These are phyloP conservation scores for Tipula helvola DNA, from an alignment of 2,888 invertebrate genomes.

Conservation along the genomic window DNA sequence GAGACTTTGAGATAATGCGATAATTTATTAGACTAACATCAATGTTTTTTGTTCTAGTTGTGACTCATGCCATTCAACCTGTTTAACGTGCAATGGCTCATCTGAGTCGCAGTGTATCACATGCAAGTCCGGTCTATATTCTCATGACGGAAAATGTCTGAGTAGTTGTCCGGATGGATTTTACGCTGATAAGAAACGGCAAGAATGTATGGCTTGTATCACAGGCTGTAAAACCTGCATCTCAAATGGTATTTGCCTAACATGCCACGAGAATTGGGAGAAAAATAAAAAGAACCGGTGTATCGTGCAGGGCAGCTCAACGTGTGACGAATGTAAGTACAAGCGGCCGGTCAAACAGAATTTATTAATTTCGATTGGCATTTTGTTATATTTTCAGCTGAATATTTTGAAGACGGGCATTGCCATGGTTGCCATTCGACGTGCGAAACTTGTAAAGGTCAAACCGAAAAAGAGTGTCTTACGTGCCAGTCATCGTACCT, in stretches of 20 bases:
- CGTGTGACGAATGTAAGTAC: slow-evolving; percentile 51
- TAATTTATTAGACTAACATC: slow-evolving; percentile 10
- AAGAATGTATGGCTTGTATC: slow-evolving; percentile 66
- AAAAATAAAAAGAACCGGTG: slow-evolving; percentile 65
- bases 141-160: slow-evolving; percentile 54
- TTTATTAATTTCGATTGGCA: not conserved
- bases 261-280: slow-evolving; percentile 62
- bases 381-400: slow-evolving; percentile 38
- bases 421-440: slow-evolving; percentile 66
- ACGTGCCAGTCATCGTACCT: slow-evolving; percentile 62
- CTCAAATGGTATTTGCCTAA: slow-evolving; percentile 55
- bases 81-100: slow-evolving; percentile 69
- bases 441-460: slow-evolving; percentile 73
- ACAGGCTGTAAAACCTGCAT: slow-evolving; percentile 65
- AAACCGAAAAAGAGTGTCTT: slow-evolving; percentile 57
- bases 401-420: slow-evolving; percentile 56
- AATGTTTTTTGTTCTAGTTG: slow-evolving; percentile 41
- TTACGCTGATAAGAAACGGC: slow-evolving; percentile 63
- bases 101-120: slow-evolving; percentile 68
- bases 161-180: slow-evolving; percentile 59
- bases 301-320: slow-evolving; percentile 53
- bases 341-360: slow-evolving; percentile 14
- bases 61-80: slow-evolving; percentile 63
- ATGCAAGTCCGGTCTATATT: slow-evolving; percentile 59
- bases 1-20: not conserved